phyloP scores from a whole-genome alignment of 2,888 invertebrate genomes.

The Drosophila phalerata region DNA sequence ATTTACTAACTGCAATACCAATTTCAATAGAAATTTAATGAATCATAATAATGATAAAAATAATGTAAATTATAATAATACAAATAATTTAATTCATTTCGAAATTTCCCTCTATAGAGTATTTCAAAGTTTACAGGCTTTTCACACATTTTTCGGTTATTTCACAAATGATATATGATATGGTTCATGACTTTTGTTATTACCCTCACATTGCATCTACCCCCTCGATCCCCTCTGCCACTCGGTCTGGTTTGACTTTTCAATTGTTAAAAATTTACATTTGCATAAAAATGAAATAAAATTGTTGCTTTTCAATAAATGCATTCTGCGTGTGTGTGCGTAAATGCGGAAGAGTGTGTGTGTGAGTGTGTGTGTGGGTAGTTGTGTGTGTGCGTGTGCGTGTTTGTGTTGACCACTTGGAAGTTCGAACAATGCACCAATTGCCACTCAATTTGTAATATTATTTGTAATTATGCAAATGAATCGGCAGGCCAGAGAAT shows the following conservation, averaged over 20 bases:
- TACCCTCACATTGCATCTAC: background rate
- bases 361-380: constrained; percentile 3
- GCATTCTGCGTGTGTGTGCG: background rate
- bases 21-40: background rate
- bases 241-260: constrained; percentile 54
- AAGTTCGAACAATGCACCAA: constrained; percentile 41
- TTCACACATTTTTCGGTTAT: background rate
- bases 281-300: constrained; percentile 64
- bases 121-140: background rate
- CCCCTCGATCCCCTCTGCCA: background rate
- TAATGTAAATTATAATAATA: background rate
- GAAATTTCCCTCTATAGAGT: background rate
- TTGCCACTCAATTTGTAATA: constrained; percentile 59
- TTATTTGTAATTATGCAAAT: constrained; percentile 78
- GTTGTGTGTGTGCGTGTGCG: background rate
- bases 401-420: constrained; percentile 29
- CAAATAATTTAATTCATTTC: background rate
- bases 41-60: background rate
- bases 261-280: constrained; percentile 65
- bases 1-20: background rate
- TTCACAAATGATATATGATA: constrained; percentile 28
- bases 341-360: background rate
- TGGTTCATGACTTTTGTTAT: constrained; percentile 18
- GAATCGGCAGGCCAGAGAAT: constrained; percentile 38
- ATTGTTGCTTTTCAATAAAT: constrained; percentile 34